Percentiles rank a stretch among this genome's conserved stretches.
These are phyloP conservation scores for Squalus acanthias DNA, from an alignment of 2,797 vertebrate genomes.

Conservation along the genomic window DNA sequence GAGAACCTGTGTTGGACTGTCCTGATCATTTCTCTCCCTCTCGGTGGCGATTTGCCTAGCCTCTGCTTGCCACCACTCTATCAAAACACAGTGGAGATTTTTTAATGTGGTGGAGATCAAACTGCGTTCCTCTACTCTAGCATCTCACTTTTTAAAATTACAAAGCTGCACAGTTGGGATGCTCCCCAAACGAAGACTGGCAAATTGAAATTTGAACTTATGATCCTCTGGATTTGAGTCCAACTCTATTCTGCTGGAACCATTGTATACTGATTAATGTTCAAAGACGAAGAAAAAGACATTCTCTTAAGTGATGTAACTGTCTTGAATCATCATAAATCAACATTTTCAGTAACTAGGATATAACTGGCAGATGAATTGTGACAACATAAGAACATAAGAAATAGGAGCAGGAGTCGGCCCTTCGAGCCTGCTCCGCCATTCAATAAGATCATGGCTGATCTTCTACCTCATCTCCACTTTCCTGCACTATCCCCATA, in stretches of 20 bases:
- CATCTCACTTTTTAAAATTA: background rate
- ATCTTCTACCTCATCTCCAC: too few relatives aligned
- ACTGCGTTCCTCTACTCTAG: background rate
- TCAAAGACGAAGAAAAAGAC: background rate
- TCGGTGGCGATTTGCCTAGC: background rate
- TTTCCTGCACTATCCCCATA: too few relatives aligned
- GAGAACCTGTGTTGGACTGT: background rate
- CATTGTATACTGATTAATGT: background rate
- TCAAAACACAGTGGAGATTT: background rate
- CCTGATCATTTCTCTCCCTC: background rate
- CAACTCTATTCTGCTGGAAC: background rate
- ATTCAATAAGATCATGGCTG: too few relatives aligned
- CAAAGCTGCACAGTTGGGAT: too few relatives aligned
- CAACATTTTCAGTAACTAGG: background rate
- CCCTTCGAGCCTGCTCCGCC: too few relatives aligned
- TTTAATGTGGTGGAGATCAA: background rate
- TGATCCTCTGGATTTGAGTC: background rate
- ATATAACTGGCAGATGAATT: background rate
- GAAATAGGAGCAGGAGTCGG: too few relatives aligned
- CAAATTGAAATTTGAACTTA: background rate
- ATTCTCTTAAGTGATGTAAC: background rate
- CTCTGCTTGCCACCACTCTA: background rate
- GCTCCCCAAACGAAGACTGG: background rate
- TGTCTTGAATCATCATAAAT: background rate
- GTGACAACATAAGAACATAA: background rate